Evolutionary conservation across 37 sponge, comb jelly and placozoan genomes (phyloP).

Genomic region (Trichoplax adhaerens): DNA sequence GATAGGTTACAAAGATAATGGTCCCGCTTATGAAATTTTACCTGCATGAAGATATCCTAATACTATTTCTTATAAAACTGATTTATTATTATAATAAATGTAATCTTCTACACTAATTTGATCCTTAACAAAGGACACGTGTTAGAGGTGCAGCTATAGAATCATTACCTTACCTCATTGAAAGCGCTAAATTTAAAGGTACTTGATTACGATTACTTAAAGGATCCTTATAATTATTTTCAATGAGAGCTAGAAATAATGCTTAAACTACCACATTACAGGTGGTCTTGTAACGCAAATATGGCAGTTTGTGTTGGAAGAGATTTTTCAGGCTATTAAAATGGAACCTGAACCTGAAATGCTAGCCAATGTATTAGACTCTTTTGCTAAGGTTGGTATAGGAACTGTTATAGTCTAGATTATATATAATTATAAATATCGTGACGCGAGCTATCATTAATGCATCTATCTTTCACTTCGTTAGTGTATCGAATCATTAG

Average conservation of each 20-base stretch:
- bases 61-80: too few relatives aligned
- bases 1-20: conserved; percentile 77
- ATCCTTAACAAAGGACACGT: conserved; percentile 12
- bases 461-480: neutral
- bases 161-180: conserved; percentile 76
- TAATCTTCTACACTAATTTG: neutral
- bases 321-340: conserved; percentile 65
- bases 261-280: neutral
- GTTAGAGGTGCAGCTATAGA: conserved; percentile 91
- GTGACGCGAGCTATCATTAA: too few relatives aligned
- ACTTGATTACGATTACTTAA: neutral
- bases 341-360: conserved; percentile 80
- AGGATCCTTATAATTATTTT: neutral
- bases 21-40: conserved; percentile 81
- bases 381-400: too few relatives aligned
- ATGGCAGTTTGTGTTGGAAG: conserved; percentile 64
- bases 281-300: conserved; percentile 24
- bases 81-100: too few relatives aligned
- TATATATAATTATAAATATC: neutral
- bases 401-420: conserved; percentile 50
- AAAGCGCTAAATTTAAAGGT: conserved; percentile 57
- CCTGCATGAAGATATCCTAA: conserved; percentile 65
- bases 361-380: conserved; percentile 12
- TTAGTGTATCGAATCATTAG: conserved; percentile 73
- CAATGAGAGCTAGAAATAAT: conserved; percentile 16